Conservation (phyloP, 2,797 vertebrate species). For the Anabacerthia variegaticeps region DNA sequence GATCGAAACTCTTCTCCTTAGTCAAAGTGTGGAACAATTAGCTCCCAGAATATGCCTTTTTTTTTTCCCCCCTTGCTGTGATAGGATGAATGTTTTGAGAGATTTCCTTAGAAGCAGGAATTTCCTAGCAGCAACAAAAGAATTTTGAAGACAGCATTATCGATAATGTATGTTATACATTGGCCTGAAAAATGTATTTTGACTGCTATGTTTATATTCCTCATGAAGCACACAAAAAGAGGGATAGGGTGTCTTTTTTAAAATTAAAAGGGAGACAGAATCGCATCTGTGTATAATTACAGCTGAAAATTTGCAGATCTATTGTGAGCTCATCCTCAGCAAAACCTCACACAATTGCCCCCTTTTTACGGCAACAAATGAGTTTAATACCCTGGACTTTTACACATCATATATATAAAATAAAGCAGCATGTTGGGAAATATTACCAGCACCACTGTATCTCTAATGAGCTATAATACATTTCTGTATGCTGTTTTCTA, state of each 20-base stretch:
- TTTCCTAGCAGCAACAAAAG: background rate
- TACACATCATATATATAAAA: background rate
- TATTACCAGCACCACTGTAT: background rate
- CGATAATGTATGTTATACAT: background rate
- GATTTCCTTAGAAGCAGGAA: background rate
- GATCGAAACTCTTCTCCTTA: background rate
- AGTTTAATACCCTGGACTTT: constrained; percentile 4
- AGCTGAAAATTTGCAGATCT: background rate
- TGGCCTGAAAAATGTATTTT: background rate
- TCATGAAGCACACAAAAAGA: background rate
- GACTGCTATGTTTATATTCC: background rate
- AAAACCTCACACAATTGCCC: constrained; percentile 2
- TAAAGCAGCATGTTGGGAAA: background rate
- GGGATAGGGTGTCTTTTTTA: background rate
- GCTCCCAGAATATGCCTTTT: background rate
- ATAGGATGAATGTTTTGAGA: background rate
- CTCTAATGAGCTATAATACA: background rate
- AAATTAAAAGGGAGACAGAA: background rate
- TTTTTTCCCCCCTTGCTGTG: accelerated
- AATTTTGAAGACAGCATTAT: background rate
- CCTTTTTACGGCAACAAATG: background rate
- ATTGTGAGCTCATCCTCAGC: constrained; percentile 7
- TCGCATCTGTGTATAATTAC: background rate
- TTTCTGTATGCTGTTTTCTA: background rate
- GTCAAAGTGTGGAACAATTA: background rate